Base-by-base conservation (phyloP, 2,797 vertebrate species). In the Coendou prehensilis region DNA sequence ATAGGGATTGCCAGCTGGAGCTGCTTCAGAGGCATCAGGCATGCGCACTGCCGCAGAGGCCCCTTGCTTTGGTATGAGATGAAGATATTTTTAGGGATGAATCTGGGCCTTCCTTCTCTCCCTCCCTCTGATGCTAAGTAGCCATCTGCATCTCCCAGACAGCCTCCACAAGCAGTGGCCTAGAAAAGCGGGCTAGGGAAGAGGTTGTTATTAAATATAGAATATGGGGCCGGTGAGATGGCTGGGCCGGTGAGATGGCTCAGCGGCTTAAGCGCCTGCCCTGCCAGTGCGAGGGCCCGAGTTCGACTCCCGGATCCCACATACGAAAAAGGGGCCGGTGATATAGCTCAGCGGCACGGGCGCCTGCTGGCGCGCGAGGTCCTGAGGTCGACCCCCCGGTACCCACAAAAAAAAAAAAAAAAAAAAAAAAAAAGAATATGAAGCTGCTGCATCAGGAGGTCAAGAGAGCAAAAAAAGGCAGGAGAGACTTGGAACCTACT, bases 61-160 rank as follows among this genome's bases (percentile, higher is more conserved):
- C 75, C 23, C 30, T 3, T 23, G 56, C 93, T 97, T 94, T 56
- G 20, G 87, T 94, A 57, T 67, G 87, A 95, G 82, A 93, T 26
- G 30, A 56, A 94, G 89, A 76, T 97, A 97, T 96, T 95, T 97
- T 97, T 96, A 96, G 94, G 90, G 71, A 67, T 87, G 89, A 96
- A 97, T 97, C 96, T 96, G 82, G 82, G 94, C 76, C 94, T 98
- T 61, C 78, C 52, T 96, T 76, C 57, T 87, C 82, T 96, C 76
- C 92, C 94, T 96, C 64, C 89, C 84, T 97, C 89, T 92, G 87
- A 97, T 96, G 97, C 95, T 96, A 97, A 97, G 92, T 86, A 94
- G 97, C 97, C 97, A 97, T 97, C 97, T 98, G 97, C 80, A 67
- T 97, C 96, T 97, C 94, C 95, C 87, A 97, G 97, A 94, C 94